Base-by-base conservation (phyloP, 2,888 invertebrate genomes). In the Spodoptera littoralis region DNA sequence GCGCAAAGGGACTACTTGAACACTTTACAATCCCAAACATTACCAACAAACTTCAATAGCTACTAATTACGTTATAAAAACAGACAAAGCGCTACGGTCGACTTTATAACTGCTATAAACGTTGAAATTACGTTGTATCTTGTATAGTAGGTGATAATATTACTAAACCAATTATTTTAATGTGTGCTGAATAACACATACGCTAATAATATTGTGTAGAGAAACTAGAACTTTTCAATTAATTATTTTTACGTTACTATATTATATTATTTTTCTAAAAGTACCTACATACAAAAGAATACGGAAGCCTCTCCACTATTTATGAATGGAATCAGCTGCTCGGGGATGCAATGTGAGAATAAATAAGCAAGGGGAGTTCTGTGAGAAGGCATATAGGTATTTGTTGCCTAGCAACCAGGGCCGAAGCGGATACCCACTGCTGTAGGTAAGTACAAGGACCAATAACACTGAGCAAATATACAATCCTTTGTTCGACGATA, bases 241-340 rank as follows among this genome's bases (percentile, higher is more conserved):
- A 49, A 24, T 46, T n/a, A 41, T 42, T 44, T 59, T 50, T 45
- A 27, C 52, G 3, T 27, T 27, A 27, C 27, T 5, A 18, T 18
- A 18, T 27, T 27, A 27, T 60, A n/a, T 57, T 41, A 22, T 22
- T 56, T 18, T 18, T 18, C 18, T 18, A 27, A 27, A 5, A 3
- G 27, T 27, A 27, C 27, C 27, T 24, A 18, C 8, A 13, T 47
- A 52, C 45, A 55, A 57, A 66, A 60, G 48, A 66, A 70, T 72
- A 65, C 12, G 44, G 48, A 75, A 50, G 59, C 50, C 27, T 9
- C 27, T 9, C 47, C 58, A 60, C 54, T 64, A 62, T 72, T 66
- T 79, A 87, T 88, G 84, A 88, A 89, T 87, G 86, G 82, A 90
- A 92, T 91, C 92, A 92, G 91, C 91, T 92, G 91, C 86, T 89